Conservation (phyloP, 2,797 vertebrate genomes). For the Amblyraja radiata region DNA sequence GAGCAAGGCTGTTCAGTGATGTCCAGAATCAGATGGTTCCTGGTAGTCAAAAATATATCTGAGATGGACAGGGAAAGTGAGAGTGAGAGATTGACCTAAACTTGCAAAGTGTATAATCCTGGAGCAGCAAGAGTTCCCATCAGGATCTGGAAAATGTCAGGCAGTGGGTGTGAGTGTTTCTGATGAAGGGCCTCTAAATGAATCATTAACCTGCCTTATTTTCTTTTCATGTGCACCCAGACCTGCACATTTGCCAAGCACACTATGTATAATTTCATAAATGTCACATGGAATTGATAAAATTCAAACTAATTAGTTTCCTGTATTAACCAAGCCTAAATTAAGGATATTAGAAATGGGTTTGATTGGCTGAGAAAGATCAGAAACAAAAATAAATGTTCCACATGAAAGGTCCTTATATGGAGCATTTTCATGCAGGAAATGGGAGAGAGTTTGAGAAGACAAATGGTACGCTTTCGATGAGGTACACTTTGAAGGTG, state of each 20-base stretch:
- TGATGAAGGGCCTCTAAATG: not conserved
- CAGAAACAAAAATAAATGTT: not conserved
- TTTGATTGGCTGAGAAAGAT: constrained; percentile 5
- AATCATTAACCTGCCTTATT: not conserved
- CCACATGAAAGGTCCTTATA: not conserved
- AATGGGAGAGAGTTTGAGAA: not conserved
- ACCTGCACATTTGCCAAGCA: not conserved
- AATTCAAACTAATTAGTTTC: not conserved
- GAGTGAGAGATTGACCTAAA: not conserved
- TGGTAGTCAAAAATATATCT: not conserved
- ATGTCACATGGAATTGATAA: not conserved
- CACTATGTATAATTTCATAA: not conserved
- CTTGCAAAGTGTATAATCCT: too few relatives aligned
- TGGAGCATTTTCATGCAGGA: not conserved
- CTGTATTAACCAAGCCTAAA: not conserved
- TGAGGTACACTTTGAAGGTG: not conserved
- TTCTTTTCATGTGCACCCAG: not conserved
- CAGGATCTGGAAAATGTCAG: not conserved
- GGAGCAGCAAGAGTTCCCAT: too few relatives aligned
- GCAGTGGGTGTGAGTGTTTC: not conserved
- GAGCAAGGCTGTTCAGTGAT: too few relatives aligned
- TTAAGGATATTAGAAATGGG: not conserved
- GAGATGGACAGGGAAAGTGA: not conserved
- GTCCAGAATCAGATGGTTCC: too few relatives aligned
- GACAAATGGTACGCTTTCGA: not conserved